These are phyloP conservation scores for Apodemia hepburni DNA, from an alignment of 2,888 invertebrate species.

Conservation along the genomic window DNA sequence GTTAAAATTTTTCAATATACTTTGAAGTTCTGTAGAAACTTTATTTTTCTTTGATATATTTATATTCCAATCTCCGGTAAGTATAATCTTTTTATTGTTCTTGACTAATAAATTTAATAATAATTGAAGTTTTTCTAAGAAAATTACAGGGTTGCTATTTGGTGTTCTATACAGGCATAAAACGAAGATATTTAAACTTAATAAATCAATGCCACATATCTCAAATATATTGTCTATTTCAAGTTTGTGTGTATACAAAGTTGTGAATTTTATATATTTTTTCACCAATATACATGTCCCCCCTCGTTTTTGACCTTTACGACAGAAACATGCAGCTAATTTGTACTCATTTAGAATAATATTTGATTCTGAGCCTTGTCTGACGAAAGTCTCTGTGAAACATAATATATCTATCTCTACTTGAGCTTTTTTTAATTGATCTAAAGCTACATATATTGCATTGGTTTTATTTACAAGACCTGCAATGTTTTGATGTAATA, in stretches of 20 bases:
- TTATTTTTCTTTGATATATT: neutral
- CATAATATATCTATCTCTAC: neutral
- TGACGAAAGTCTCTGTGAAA: neutral
- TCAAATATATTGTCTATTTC: neutral
- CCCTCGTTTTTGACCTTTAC: neutral
- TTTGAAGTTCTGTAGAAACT: neutral
- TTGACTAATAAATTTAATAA: neutral
- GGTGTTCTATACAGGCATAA: slow-evolving; percentile 2
- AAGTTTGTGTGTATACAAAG: neutral
- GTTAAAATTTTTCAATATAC: neutral
- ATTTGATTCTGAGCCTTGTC: neutral
- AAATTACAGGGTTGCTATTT: neutral
- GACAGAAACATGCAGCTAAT: neutral
- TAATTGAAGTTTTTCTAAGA: neutral
- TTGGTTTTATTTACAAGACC: neutral
- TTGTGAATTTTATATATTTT: neutral
- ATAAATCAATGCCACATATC: neutral
- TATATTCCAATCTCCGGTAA: neutral
- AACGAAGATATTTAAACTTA: neutral
- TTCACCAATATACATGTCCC: neutral
- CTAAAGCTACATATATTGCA: neutral
- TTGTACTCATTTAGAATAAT: neutral
- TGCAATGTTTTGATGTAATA: slow-evolving; percentile 7
- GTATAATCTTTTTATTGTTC: slow-evolving; percentile 1
- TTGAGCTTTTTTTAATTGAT: neutral